phyloP scores from a whole-genome alignment of 2,888 invertebrate genomes.

The Pammene aurita region DNA sequence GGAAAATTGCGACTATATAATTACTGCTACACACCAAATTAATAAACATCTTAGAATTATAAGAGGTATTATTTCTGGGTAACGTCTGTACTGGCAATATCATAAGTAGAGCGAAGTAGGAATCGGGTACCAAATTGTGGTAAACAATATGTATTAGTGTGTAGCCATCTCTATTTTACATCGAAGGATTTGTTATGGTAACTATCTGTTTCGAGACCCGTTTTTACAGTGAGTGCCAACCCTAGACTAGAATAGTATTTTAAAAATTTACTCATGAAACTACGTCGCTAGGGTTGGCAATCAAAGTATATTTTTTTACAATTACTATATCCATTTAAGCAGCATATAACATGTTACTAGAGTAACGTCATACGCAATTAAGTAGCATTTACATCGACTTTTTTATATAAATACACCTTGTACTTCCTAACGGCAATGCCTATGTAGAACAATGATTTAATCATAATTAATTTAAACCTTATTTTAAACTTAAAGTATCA shows the following conservation, averaged over 20 bases:
- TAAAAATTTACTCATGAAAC: slow-evolving; percentile 4
- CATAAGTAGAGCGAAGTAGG: background rate
- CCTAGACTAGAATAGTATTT: slow-evolving; percentile 47
- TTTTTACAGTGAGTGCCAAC: slow-evolving; percentile 62
- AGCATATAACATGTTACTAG: slow-evolving; percentile 70
- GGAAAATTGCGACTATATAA: slow-evolving; percentile 56
- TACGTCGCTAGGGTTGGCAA: slow-evolving; percentile 56
- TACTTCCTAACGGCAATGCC: slow-evolving; percentile 62
- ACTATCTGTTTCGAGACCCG: slow-evolving; percentile 80
- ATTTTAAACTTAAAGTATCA: slow-evolving; percentile 60
- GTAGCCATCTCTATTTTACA: slow-evolving; percentile 52
- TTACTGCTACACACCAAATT: slow-evolving; percentile 60
- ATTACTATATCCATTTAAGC: slow-evolving; percentile 60
- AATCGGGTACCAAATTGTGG: background rate
- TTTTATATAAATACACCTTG: slow-evolving; percentile 68
- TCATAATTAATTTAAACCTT: slow-evolving; percentile 58
- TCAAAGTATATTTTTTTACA: slow-evolving; percentile 50
- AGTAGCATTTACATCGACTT: slow-evolving; percentile 62
- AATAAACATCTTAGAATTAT: slow-evolving; percentile 12
- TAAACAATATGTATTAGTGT: slow-evolving; percentile 10
- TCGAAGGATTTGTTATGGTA: slow-evolving; percentile 77
- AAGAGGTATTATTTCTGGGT: slow-evolving; percentile 23
- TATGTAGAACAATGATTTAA: slow-evolving; percentile 64
- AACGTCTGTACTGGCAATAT: slow-evolving; percentile 19
- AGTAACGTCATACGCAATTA: slow-evolving; percentile 64